Conservation (phyloP, 2,797 vertebrate genomes). For the Dicrostonyx torquatus region DNA sequence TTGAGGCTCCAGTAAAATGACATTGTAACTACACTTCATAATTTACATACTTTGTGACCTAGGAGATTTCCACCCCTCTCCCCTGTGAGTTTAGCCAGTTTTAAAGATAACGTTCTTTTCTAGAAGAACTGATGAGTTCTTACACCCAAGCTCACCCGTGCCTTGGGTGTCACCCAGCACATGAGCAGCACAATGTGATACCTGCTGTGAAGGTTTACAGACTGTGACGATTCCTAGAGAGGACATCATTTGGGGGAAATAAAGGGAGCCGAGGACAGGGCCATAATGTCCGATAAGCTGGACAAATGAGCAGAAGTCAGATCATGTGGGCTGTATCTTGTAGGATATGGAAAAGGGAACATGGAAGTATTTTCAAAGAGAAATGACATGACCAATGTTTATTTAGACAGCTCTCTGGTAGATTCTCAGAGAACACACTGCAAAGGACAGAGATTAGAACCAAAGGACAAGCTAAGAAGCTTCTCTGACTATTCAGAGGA, state of each 20-base stretch:
- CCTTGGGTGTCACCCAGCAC: background rate
- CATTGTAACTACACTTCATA: constrained; percentile 12
- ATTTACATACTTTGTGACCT: background rate
- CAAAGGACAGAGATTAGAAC: background rate
- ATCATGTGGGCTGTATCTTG: background rate
- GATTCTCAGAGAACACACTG: constrained; percentile 2
- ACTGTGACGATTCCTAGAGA: background rate
- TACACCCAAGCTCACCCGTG: background rate
- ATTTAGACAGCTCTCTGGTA: background rate
- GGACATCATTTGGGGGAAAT: background rate
- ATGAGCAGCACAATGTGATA: background rate
- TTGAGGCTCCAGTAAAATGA: background rate
- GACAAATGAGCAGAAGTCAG: background rate
- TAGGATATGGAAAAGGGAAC: background rate
- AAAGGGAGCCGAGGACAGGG: background rate
- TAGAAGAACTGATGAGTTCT: background rate
- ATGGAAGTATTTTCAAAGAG: background rate
- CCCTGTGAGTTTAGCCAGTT: background rate
- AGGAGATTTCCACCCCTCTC: background rate
- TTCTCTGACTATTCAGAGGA: background rate
- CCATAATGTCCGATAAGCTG: background rate
- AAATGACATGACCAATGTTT: background rate
- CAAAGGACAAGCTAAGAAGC: background rate
- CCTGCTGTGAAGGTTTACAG: background rate
- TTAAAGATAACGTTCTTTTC: background rate